A percentile compares a stretch with the other conserved stretches of the same genome.
phyloP scores from a whole-genome alignment of 2,113 vertebrate genomes.

The Sitta europaea region DNA sequence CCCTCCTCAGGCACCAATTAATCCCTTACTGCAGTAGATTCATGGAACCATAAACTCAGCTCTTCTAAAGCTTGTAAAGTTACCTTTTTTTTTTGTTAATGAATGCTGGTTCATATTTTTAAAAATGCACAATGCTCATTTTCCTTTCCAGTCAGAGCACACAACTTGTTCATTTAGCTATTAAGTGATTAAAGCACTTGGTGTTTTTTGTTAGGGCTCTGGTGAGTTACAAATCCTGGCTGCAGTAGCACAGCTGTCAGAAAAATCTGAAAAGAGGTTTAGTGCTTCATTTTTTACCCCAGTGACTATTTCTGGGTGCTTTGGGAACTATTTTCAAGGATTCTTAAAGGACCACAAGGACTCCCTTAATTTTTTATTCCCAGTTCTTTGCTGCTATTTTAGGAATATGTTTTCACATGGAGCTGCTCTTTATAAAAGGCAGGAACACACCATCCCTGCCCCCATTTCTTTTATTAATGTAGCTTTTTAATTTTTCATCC shows the following conservation, averaged over 20 bases:
- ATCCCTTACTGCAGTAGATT: not conserved
- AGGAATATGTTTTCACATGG: rapidly evolving
- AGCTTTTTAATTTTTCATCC: conserved; percentile 46
- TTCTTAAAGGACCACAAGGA: not conserved
- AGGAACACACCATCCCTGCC: not conserved
- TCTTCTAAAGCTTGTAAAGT: not conserved
- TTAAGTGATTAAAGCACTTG: not conserved
- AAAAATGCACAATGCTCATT: not conserved
- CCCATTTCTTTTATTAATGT: not conserved
- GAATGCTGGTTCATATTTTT: not conserved
- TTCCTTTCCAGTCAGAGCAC: not conserved
- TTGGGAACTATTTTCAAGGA: not conserved
- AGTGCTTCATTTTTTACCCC: not conserved
- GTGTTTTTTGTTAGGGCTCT: not conserved
- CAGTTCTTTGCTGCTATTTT: not conserved
- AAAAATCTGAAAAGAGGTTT: not conserved
- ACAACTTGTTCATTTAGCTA: not conserved
- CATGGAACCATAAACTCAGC: not conserved
- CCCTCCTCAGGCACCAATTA: not conserved
- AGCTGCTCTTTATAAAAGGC: not conserved
- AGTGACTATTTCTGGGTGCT: not conserved
- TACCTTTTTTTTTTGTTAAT: not conserved
- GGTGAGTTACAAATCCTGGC: not conserved
- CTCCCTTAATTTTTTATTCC: not conserved
- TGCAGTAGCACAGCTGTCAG: not conserved